Conservation (phyloP, 1,140 invertebrate genomes). For the Panulirus ornatus region DNA sequence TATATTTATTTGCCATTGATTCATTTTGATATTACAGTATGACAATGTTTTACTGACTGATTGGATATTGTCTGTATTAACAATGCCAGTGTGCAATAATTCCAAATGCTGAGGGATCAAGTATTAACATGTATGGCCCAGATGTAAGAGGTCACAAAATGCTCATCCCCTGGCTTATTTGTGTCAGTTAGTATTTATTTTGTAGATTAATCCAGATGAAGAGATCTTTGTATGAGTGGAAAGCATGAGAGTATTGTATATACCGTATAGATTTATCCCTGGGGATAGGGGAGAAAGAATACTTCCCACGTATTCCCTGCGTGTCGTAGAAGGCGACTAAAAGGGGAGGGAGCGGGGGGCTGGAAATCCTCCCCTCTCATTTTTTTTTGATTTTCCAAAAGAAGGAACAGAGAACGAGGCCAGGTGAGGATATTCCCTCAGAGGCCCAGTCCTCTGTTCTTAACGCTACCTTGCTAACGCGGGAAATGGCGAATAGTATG, state of each 20-base stretch:
- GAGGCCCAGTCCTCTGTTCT: too few species aligned
- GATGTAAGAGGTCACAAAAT: not conserved
- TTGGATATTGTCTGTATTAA: slow-evolving; percentile 6
- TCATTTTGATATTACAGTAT: not conserved
- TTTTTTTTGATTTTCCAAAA: too few species aligned
- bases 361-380: too few species aligned
- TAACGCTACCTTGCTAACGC: too few species aligned
- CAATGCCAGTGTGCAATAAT: slow-evolving; percentile 24
- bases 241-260: not conserved
- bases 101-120: slow-evolving; percentile 14
- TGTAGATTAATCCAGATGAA: not conserved
- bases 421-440: too few species aligned
- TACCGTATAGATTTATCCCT: not conserved
- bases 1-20: too few species aligned
- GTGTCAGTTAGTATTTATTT: slow-evolving; percentile 21
- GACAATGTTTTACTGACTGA: slow-evolving; percentile 1
- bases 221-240: not conserved
- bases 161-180: slow-evolving; percentile 12
- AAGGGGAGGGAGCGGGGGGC: too few species aligned
- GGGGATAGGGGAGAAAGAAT: too few species aligned
- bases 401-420: too few species aligned
- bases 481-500: too few species aligned
- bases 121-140: not conserved
- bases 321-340: too few species aligned
- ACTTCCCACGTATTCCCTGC: too few species aligned